Evolutionary conservation across 2,797 vertebrate genomes (phyloP), one percentile per base, ranked within the genome.

Genomic region (Astyanax mexicanus): DNA sequence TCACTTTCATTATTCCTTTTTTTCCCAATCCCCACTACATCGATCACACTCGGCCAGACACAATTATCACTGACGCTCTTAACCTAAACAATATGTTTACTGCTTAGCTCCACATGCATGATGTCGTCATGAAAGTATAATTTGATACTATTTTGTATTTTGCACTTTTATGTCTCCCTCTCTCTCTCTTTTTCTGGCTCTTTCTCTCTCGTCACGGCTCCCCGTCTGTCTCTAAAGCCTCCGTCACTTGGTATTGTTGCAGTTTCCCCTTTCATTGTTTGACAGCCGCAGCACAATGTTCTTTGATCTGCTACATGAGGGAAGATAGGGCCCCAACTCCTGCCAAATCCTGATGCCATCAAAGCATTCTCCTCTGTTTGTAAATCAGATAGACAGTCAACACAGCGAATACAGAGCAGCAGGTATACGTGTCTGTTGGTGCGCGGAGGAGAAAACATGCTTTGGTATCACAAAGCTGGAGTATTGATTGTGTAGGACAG

Each of bases 251-350:
- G 69, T 86, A 86, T 87, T 88, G 71, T 73, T 87, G 83, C 72
- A 72, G 42, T 84, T 86, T 79, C 81, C 82, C 80, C 81, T 58
- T 75, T 80, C 83, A 81, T 78, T 83, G 84, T 88, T 78, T 88
- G 81, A 88, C 37, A 64, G 78, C 77, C 83, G 77, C 85, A 83
- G 84, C 82, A 72, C 52, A 66, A 21, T 21, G 62, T 61, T 85
- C 91, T 93, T 92, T 92, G 87, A 93, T 91, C 89, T 83, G 78
- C 80, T 77, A 78, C 81, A 84, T 83, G 84, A 73, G 86, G 72
- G 81, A 78, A 84, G 88, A 92, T 90, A 91, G 89, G 80, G 61
- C 45, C 38, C 23, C 17, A 47, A 38, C 69, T 67, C 77, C 74
- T 83, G 29, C 32, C 57, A 61, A 68, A 78, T 77, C 72, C 83